Evolutionary conservation across 2,797 vertebrate genomes (phyloP), one percentile per base, ranked within the genome.

Genomic region (Anguilla pacifica): DNA sequence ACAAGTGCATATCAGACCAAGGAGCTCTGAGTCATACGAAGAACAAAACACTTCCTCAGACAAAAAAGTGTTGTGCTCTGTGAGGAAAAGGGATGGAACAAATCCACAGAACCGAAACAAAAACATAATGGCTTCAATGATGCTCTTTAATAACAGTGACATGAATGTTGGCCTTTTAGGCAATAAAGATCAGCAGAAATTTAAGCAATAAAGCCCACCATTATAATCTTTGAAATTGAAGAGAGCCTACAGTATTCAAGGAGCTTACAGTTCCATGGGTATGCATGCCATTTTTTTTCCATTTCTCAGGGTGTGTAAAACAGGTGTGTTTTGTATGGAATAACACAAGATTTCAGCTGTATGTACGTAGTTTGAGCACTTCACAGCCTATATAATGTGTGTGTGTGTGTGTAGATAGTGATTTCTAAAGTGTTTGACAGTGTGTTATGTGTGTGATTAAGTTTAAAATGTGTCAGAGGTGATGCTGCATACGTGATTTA

Each of bases 31-130:
- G 22, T 84, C 51, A 19, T 28, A 84, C 83, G 39, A 84, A 57
- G 83, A 84, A 61, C 83, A 84, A 35, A 84, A 57, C 51, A 55
- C 51, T 57, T 77, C 74, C 74, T 77, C 74, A 31, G 25, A 84
- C 51, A 84, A 59, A 77, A 46, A 83, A 59, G 83, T 55, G 31
- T 11, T 59, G 55, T 59, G 53, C 83, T 59, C 83, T 84, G 83
- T 84, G n/a, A 28, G 28, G 15, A 39, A 28, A n/a, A 6, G 31
- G 55, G 55, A 59, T 35, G 49, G 83, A 59, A 57, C 51, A 31
- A 25, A 57, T 77, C 74, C 74, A 77, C 39, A 43, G 13, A 19
- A 43, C 74, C 35, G 43, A 77, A 77, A 77, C 83, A 57, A 77
- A 77, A 77, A 77, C 70, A 28, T 35, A 11, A 59, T 59, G 49